These are phyloP conservation scores for Myripristis murdjan DNA, from an alignment of 2,797 vertebrate genomes.

Conservation along the genomic window DNA sequence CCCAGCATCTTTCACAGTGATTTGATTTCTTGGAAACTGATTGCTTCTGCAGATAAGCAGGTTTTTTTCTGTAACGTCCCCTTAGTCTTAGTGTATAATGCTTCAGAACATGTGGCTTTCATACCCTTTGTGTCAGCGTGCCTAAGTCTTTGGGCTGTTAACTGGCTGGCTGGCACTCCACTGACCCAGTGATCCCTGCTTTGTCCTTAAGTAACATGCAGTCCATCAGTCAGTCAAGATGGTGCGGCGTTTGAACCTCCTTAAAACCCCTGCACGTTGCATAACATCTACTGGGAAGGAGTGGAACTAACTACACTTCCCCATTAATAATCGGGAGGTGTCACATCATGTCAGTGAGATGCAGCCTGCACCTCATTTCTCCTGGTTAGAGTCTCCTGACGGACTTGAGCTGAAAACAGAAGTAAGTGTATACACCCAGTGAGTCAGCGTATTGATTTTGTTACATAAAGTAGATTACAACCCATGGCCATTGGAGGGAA, in stretches of 20 bases:
- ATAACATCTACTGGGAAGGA: background rate
- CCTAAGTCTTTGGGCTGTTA: constrained; percentile 10
- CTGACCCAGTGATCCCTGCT: constrained; percentile 40
- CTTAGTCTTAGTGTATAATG: background rate
- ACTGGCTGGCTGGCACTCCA: constrained; percentile 11
- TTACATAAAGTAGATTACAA: background rate
- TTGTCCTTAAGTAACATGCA: constrained; percentile 25
- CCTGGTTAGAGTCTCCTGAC: background rate
- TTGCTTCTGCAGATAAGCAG: constrained; percentile 30
- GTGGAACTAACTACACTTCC: background rate
- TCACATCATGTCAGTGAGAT: background rate
- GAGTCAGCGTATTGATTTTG: background rate
- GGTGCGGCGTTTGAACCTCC: constrained; percentile 7
- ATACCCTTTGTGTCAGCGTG: constrained; percentile 7
- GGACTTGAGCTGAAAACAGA: background rate
- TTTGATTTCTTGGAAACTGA: constrained; percentile 53
- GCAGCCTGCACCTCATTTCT: background rate
- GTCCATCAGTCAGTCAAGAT: constrained; percentile 22
- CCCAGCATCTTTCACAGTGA: constrained; percentile 34
- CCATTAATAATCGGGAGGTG: background rate
- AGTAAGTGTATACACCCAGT: background rate
- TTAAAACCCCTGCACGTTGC: background rate
- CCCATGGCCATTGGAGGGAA: background rate
- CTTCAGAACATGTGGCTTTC: constrained; percentile 43
- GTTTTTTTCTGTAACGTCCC: background rate